A percentile compares a stretch with the other conserved stretches of the same genome.
These are phyloP conservation scores for Pteropus rufus DNA, from an alignment of 2,797 vertebrate species.

Conservation along the genomic window DNA sequence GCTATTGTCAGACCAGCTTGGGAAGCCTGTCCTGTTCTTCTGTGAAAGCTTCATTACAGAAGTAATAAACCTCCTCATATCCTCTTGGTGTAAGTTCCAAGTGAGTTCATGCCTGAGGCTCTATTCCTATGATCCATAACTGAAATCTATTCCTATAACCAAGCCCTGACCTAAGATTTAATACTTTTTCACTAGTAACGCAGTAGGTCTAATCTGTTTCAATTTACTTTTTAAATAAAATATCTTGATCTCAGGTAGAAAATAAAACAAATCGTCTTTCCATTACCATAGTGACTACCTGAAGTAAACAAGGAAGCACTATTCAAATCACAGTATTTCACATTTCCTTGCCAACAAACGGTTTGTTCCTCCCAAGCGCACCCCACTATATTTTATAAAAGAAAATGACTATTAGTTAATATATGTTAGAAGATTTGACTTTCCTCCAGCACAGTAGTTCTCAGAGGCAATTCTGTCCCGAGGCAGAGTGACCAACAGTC, in stretches of 20 bases:
- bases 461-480: background rate
- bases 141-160: background rate
- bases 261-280: background rate
- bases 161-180: background rate
- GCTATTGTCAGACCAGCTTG: background rate
- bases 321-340: background rate
- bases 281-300: background rate
- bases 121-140: background rate
- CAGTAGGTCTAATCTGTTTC: background rate
- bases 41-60: background rate
- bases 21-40: background rate
- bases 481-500: background rate
- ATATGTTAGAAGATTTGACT: background rate
- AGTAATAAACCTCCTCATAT: background rate
- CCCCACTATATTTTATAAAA: background rate
- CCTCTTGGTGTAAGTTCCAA: background rate
- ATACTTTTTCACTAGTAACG: background rate
- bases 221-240: background rate
- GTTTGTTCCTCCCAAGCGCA: background rate
- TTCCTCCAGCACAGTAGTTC: background rate
- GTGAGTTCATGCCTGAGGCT: background rate
- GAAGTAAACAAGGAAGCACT: background rate
- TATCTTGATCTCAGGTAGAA: background rate
- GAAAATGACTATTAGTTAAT: background rate
- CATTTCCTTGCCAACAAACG: background rate